phyloP scores from a whole-genome alignment of 2,888 invertebrate species.

The Matsumyia berberina region DNA sequence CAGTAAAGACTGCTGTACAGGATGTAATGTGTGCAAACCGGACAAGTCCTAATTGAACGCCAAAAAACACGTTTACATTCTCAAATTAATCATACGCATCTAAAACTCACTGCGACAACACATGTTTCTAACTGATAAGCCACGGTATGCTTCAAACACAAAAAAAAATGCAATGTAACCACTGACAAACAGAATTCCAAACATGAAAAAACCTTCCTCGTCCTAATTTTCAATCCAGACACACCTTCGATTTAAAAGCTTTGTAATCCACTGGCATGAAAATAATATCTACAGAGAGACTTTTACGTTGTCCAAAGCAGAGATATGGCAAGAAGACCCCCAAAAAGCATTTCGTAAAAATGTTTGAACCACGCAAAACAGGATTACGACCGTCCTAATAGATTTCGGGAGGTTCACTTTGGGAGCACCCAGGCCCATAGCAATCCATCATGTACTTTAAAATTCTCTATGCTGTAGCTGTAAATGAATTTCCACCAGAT shows the following conservation, averaged over 20 bases:
- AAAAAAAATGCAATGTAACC: background rate
- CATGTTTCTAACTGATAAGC: background rate
- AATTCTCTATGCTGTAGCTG: slow-evolving; percentile 33
- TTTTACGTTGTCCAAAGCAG: slow-evolving; percentile 1
- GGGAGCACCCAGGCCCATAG: background rate
- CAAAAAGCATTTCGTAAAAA: slow-evolving; percentile 2
- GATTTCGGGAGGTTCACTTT: background rate
- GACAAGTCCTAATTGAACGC: too few species aligned
- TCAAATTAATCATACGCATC: too few species aligned
- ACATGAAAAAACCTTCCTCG: background rate
- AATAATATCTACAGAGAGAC: slow-evolving; percentile 1
- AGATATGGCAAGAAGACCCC: background rate
- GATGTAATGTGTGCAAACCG: too few species aligned
- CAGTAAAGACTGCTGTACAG: too few species aligned
- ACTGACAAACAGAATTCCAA: background rate
- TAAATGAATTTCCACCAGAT: slow-evolving; percentile 49
- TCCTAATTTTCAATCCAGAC: background rate
- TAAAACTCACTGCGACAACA: too few species aligned
- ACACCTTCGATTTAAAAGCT: background rate
- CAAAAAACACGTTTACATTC: too few species aligned
- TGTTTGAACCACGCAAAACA: slow-evolving; percentile 4
- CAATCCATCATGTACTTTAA: slow-evolving; percentile 45
- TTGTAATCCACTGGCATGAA: background rate
- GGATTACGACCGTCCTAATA: slow-evolving; percentile 14
- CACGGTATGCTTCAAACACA: background rate